These are phyloP conservation scores for Penaeus chinensis DNA, from an alignment of 1,140 invertebrate species.

Conservation along the genomic window DNA sequence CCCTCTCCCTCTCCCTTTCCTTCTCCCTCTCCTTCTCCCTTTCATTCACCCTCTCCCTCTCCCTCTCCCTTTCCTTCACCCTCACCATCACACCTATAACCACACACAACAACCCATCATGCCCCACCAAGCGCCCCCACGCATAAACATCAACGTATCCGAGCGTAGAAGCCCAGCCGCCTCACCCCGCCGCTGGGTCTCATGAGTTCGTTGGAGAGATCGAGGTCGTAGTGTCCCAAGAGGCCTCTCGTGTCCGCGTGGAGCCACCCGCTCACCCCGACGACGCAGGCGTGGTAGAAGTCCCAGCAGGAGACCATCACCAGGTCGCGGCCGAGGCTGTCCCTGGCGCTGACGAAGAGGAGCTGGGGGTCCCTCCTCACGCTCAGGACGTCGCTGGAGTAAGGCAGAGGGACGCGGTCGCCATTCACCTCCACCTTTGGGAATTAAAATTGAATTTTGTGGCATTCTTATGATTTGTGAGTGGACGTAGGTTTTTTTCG, in stretches of 20 bases:
- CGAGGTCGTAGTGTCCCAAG: constrained; percentile 32
- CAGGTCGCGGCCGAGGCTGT: not conserved
- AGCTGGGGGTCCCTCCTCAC: constrained; percentile 13
- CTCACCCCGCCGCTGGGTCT: constrained; percentile 38
- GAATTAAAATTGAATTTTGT: not conserved
- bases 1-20: no score
- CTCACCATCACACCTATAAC: no score
- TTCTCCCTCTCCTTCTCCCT: no score
- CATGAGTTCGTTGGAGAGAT: constrained; percentile 37
- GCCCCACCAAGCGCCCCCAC: no score
- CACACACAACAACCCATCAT: no score
- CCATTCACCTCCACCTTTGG: constrained; percentile 23
- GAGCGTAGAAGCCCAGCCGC: no score
- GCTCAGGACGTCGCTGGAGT: constrained; percentile 12
- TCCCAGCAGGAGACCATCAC: constrained; percentile 22
- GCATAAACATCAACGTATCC: no score
- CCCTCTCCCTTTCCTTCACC: no score
- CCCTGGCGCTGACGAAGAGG: not conserved
- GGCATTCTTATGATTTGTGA: no score
- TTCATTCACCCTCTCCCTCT: no score
- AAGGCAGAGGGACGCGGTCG: constrained; percentile 1
- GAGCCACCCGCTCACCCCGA: constrained; percentile 37
- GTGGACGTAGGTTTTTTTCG: no score
- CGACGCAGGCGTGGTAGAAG: constrained; percentile 20
- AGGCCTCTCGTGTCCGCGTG: constrained; percentile 43